Conservation (phyloP, 2,113 vertebrate species). For the Lagopus muta region DNA sequence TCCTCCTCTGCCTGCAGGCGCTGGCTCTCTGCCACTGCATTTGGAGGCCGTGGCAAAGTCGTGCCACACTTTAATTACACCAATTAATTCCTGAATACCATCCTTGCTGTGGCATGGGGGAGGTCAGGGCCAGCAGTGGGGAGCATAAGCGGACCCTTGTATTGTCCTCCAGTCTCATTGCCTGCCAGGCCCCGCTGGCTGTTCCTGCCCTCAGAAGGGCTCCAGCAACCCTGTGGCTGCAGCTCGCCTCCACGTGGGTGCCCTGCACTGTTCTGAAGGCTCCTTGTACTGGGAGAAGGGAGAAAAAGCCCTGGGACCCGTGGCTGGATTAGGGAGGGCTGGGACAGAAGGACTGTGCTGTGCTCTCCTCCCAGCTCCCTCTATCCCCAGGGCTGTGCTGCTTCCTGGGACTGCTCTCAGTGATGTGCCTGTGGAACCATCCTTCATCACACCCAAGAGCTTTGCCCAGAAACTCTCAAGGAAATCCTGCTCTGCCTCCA, state of each 20-base stretch:
- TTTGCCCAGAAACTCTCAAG: too few relatives aligned
- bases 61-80: conserved; percentile 60
- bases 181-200: conserved; percentile 43
- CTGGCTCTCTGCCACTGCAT: background rate
- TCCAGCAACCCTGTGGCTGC: conserved; percentile 16
- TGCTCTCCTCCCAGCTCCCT: too few relatives aligned
- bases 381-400: background rate
- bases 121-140: background rate
- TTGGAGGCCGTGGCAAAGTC: conserved; percentile 24
- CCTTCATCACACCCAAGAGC: too few relatives aligned
- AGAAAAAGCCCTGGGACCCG: background rate
- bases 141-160: conserved; percentile 12
- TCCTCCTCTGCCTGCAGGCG: background rate
- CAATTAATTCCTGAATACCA: conserved; percentile 59
- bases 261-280: background rate
- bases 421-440: too few relatives aligned
- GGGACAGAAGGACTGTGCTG: background rate
- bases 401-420: background rate
- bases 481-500: too few relatives aligned
- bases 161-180: conserved; percentile 37
- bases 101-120: conserved; percentile 28
- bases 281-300: background rate
- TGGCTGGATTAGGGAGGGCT: background rate
- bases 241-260: background rate
- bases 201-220: background rate